Evolutionary conservation across 2,113 vertebrate genomes (phyloP).

Genomic region (Alligator mississippiensis): DNA sequence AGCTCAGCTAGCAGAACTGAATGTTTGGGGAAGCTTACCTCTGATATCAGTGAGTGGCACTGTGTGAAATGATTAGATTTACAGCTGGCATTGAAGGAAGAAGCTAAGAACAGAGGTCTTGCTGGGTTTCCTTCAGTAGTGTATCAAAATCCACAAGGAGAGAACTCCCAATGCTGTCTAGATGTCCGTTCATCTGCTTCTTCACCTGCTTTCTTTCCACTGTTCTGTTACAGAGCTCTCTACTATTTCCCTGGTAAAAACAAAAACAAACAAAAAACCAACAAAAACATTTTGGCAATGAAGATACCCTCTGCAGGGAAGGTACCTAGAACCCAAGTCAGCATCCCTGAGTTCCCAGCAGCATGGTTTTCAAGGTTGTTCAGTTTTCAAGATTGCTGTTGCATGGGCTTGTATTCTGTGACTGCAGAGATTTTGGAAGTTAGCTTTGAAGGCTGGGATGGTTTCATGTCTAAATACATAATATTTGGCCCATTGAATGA

Average conservation of each 20-base stretch:
- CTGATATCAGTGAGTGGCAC: not conserved
- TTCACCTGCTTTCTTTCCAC: not conserved
- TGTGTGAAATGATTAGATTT: rapidly evolving
- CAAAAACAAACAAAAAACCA: not conserved
- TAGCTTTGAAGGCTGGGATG: not conserved
- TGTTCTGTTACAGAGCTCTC: not conserved
- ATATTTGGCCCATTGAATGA: conserved; percentile 50
- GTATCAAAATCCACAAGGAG: not conserved
- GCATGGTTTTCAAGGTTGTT: not conserved
- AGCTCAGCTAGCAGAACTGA: conserved; percentile 6
- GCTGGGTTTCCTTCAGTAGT: not conserved
- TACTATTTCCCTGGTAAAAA: not conserved
- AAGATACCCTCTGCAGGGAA: not conserved
- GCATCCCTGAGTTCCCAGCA: not conserved
- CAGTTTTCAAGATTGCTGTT: not conserved
- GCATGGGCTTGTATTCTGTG: not conserved
- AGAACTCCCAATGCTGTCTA: not conserved
- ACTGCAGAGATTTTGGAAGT: conserved; percentile 18
- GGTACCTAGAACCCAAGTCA: not conserved
- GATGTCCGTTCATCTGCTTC: not conserved
- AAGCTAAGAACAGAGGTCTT: not conserved
- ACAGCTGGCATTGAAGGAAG: rapidly evolving
- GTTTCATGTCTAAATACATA: rapidly evolving
- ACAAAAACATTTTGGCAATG: not conserved
- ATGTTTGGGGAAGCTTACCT: not conserved